Base-by-base conservation (phyloP, 2,113 vertebrate species). In the Xiphophorus hellerii region DNA sequence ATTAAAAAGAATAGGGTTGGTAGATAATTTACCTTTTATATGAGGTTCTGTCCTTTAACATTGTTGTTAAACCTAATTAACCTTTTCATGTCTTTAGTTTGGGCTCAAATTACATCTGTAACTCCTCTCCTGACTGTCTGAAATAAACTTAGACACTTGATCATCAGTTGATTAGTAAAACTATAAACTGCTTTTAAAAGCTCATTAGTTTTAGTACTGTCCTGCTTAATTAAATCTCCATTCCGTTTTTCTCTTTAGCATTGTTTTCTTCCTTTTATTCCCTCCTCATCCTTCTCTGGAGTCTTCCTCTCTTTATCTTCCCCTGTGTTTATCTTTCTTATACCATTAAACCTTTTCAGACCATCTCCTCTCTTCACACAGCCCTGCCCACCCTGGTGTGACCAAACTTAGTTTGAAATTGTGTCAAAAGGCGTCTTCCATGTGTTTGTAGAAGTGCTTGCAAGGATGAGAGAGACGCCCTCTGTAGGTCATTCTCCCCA, bases 371-470 rank as follows among this genome's bases (percentile, higher is more conserved):
- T 80, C 89, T 86, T 88, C 88, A 88, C 84, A 83, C 85, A 88
- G 80, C 33, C 84, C 80, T 88, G 88, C 83, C 77, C 90, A 92
- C 77, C 89, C 89, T 92, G 85, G 80, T 89, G 89, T 90, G 91
- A 91, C 89, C 87, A 72, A 39, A 82, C 71, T 13, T 31, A 66
- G 73, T 78, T 71, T 37, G 73, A 64, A 78, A 79, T 70, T 78
- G 77, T 88, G 69, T 76, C 78, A 64, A 62, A 84, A 74, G 84
- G 77, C 85, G 76, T 58, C 84, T 42, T 48, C 64, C 3, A 78
- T 0, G 66, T 95, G 93, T 94, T 87, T 94, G 87, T 67, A 87
- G 75, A 93, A 93, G 80, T 88, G 86, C 92, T 94, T 92, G 90
- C 89, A 84, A 90, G 83, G 93, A 92, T 94, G 94, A 92, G 87